Evolutionary conservation across 1,140 invertebrate species (phyloP), one percentile per base, ranked within the genome.

Genomic region (Halesus radiatus): DNA sequence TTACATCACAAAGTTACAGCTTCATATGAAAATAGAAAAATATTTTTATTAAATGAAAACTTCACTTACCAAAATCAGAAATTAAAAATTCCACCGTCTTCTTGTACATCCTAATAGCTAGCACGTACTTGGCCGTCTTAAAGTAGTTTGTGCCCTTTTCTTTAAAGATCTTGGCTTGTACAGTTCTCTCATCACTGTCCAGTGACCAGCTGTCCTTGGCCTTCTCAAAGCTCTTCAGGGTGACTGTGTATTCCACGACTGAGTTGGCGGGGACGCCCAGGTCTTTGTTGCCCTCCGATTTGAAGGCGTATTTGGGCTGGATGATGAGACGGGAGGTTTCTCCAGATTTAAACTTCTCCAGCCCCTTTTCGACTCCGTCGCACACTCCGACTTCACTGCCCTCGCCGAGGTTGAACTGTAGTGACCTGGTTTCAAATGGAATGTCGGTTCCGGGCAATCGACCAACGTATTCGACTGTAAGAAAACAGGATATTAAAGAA

Each of bases 101-200:
- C 81, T 94, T 94, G 86, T 99, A 99, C 90, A 97, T 95, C 87
- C 95, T 97, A 50, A 95, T 91, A n/a, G 98, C 97, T 76, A 97
- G 80, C 62, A 89, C 86, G 84, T 92, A 95, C 85, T 98, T 96
- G 70, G 90, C 92, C 3, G 90, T 88, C 87, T 97, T 98, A 84
- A 98, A 98, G 87, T 96, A 99, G 53, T 93, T 92, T 0, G 96
- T 98, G 68, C 97, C 98, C 87, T 96, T 98, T 68, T 96, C 94
- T 89, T 99, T 99, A 56, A 92, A 94, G 5, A 94, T 89, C 86
- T 94, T 94, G 0, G 95, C 93, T 84, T 96, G 93, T 75, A 95
- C 93, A 18, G 99, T 84, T 85, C 95, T 96, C 85, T 98, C 94
- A 6, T 90, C 86, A 16, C 87, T 89, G 78, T 95, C 94, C 89